Conservation (phyloP, 2,888 invertebrate genomes). For the Leptinotarsa peninsularis region DNA sequence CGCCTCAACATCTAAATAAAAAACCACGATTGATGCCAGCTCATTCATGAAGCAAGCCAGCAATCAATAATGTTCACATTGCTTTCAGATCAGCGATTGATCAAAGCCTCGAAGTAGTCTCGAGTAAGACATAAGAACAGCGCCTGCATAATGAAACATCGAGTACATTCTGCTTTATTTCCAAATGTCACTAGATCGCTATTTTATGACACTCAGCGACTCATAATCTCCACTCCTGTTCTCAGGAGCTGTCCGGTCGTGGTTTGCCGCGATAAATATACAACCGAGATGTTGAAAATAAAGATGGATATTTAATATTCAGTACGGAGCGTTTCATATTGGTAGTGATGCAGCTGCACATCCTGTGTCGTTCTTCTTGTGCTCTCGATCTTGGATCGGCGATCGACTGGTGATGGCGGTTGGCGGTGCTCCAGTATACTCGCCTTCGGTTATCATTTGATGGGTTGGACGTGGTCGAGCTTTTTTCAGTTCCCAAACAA, state of each 20-base stretch:
- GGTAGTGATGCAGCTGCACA: conserved; percentile 44
- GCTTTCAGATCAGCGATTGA: conserved; percentile 39
- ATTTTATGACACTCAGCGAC: conserved; percentile 59
- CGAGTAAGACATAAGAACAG: conserved; percentile 59
- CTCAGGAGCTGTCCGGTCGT: conserved; percentile 58
- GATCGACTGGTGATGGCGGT: conserved; percentile 13
- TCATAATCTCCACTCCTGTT: conserved; percentile 61
- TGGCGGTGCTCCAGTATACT: conserved; percentile 6
- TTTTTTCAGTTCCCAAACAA: conserved; percentile 4
- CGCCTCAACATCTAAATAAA: conserved; percentile 1
- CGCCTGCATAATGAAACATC: conserved; percentile 56
- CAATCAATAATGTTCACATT: conserved; percentile 46
- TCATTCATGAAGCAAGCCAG: conserved; percentile 21
- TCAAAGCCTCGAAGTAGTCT: conserved; percentile 39
- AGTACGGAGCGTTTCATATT: conserved; percentile 50
- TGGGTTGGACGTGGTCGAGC: conserved; percentile 10
- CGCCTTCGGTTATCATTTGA: conserved; percentile 18
- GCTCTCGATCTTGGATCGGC: conserved; percentile 25
- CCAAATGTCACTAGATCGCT: conserved; percentile 59
- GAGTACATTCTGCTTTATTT: conserved; percentile 58
- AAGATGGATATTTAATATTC: conserved; percentile 60
- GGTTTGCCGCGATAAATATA: conserved; percentile 58
- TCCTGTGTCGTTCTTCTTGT: conserved; percentile 41
- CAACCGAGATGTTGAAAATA: conserved; percentile 56
- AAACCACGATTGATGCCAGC: conserved; percentile 9